Evolutionary conservation across 2,797 vertebrate species (phyloP), one percentile per base, ranked within the genome.

Genomic region (Cirrhinus molitorella): DNA sequence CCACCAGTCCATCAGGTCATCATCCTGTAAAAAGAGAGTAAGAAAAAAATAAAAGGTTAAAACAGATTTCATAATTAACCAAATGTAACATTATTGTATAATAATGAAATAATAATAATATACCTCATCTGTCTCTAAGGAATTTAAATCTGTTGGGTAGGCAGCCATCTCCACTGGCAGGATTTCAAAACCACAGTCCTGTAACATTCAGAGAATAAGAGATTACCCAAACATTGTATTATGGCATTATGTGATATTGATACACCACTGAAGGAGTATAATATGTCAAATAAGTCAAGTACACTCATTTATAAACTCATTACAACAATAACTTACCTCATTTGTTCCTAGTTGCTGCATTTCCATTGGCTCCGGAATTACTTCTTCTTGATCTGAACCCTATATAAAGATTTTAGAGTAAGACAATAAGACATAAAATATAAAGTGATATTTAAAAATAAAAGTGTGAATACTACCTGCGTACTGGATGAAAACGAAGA

Each of bases 121-220:
- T 47, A 93, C 92, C 90, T 59, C 66, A 7, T 91, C 83, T 16
- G 31, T 0, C 23, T 91, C 85, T 0, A 66, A 66, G 0, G 28
- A 17, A 73, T 63, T 81, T 10, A 73, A 85, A 45, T 89, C 91
- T 19, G 87, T 85, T 0, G 91, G 90, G 79, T 89, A 93, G 5
- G 90, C 87, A n/a, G 91, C 92, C 91, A 94, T 93, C 85, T 93
- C 91, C 73, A 93, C 86, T 12, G 84, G 71, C 86, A 93, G 84
- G 23, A 93, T 78, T 88, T 90, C 89, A 14, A 94, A 90, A 0
- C 79, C 80, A 80, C 40, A 88, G 68, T 93, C 93, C 94, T 94
- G 79, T 4, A 79, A 84, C 47, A 89, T 81, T 89, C 65, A 83
- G 10, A 82, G 13, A 80, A 43, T 55, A 25, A 55, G 43, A 57